Conservation (phyloP, 2,797 vertebrate genomes). For the Adelosebastes latens region DNA sequence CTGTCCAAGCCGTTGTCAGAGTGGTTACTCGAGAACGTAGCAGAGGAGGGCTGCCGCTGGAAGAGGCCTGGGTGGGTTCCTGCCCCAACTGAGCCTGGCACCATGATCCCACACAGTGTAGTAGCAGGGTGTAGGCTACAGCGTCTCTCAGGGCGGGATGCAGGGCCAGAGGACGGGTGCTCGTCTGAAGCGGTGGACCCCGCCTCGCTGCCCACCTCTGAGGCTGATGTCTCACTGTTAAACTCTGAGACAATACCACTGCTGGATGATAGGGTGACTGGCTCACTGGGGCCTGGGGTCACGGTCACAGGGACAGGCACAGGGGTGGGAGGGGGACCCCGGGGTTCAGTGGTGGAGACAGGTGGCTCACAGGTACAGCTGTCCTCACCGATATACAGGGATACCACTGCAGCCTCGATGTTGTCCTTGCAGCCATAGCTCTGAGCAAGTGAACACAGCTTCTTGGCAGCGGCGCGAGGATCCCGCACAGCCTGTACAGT, state of each 20-base stretch:
- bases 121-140: conserved; percentile 92
- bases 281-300: conserved; percentile 77
- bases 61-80: conserved; percentile 81
- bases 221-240: conserved; percentile 93
- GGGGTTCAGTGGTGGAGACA: conserved; percentile 77
- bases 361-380: conserved; percentile 91
- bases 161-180: conserved; percentile 80
- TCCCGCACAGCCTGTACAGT: conserved; percentile 89
- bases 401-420: conserved; percentile 91
- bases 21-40: conserved; percentile 94
- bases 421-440: conserved; percentile 98
- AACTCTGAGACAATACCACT: conserved; percentile 93
- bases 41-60: conserved; percentile 93
- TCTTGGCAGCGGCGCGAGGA: conserved; percentile 93
- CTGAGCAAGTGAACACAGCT: conserved; percentile 94
- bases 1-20: conserved; percentile 97
- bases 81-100: conserved; percentile 47
- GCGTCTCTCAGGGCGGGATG: conserved; percentile 87
- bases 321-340: conserved; percentile 67
- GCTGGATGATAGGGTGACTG: conserved; percentile 88
- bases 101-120: conserved; percentile 76
- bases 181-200: conserved; percentile 96
- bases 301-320: conserved; percentile 67
- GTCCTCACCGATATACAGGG: conserved; percentile 88
- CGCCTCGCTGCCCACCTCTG: conserved; percentile 95